Percentiles rank a stretch among this genome's conserved stretches.
phyloP scores from a whole-genome alignment of 2,797 vertebrate species.

The Nothura maculosa region DNA sequence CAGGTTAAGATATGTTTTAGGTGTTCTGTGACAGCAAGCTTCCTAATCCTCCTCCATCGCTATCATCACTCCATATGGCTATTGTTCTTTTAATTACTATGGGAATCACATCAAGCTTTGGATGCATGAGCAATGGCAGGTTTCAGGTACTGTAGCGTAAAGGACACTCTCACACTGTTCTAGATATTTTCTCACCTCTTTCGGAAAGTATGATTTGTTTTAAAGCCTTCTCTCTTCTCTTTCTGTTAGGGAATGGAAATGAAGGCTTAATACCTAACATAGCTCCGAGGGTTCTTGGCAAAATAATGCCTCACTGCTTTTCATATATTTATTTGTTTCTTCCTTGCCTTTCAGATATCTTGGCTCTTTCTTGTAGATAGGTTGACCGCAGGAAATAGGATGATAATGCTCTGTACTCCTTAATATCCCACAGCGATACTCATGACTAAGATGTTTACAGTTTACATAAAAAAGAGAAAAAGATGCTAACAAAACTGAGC shows the following conservation, averaged over 20 bases:
- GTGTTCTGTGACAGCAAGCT: neutral
- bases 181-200: fast-evolving
- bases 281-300: neutral
- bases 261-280: neutral
- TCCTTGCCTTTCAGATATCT: neutral
- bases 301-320: neutral
- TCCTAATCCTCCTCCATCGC: neutral
- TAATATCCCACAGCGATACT: neutral
- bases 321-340: too few relatives aligned
- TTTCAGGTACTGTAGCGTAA: neutral
- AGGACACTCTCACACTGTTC: neutral
- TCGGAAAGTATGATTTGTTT: neutral
- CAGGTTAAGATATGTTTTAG: neutral
- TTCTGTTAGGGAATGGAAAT: neutral
- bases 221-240: neutral
- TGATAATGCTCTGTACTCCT: neutral
- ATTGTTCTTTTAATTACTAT: neutral
- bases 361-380: neutral
- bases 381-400: neutral
- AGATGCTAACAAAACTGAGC: neutral
- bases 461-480: neutral
- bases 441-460: neutral
- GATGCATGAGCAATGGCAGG: neutral
- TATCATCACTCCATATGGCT: neutral
- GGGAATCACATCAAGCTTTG: fast-evolving